Base-by-base conservation (phyloP, 1,140 invertebrate species). In the Achroia grisella region DNA sequence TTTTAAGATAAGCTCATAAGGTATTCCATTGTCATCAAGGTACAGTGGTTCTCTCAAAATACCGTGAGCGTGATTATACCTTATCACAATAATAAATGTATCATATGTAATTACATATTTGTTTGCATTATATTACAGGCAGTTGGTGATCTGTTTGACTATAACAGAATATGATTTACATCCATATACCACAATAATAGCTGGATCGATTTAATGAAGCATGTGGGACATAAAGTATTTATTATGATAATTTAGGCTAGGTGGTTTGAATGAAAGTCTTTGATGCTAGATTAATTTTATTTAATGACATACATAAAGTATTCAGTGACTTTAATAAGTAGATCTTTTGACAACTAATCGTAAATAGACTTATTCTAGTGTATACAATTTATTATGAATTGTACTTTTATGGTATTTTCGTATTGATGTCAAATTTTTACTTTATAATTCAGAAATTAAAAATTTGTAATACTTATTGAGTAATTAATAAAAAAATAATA, bases 91-190 rank as follows among this genome's bases (percentile, higher is more conserved):
- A 34, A 41, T 46, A 42, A 48, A 42, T 47, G 23, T 58, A 23
- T 23, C 17, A 23, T 44, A 60, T 56, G 54, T 50, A 61, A 59
- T 56, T 67, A 51, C 71, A 56, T 77, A 58, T 70, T 79, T 82
- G 71, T 82, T 82, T 82, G 64, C 58, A 82, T 82, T 82, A 62
- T 56, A 82, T 82, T 82, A 73, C 78, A 82, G 78, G 78, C 74
- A 73, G 75, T 76, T 82, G 74, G 78, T 82, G 76, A 82, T 76
- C 73, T 73, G 64, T 79, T 75, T 77, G 64, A 77, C 51, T 70
- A 60, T 71, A 71, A 76, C 63, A 69, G 68, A 71, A 71, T 53
- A 67, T 56, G 64, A 65, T 65, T 64, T 64, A 50, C 65, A 56
- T 70, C 63, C 71, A 59, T 61, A 68, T 64, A 56, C 63, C 56